phyloP scores from a whole-genome alignment of 2,888 invertebrate species.

The Syrista parreyssii region DNA sequence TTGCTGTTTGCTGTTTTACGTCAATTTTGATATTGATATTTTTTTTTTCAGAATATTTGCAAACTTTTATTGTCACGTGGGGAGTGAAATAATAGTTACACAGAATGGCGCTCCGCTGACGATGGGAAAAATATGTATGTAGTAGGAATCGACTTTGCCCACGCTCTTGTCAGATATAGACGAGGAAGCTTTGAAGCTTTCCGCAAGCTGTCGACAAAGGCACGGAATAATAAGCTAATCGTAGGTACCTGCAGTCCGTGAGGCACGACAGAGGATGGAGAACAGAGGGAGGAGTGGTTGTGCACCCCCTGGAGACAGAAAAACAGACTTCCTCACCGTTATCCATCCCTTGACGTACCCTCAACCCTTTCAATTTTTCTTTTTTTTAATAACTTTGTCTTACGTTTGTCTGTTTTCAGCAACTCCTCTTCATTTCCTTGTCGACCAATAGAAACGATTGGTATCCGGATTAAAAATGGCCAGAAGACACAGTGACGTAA shows the following conservation, averaged over 20 bases:
- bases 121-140: background rate
- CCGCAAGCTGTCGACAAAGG: slow-evolving; percentile 49
- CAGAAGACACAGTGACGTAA: too few species aligned
- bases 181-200: slow-evolving; percentile 36
- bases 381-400: background rate
- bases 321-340: background rate
- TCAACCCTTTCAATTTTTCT: background rate
- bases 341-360: background rate
- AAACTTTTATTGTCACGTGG: background rate
- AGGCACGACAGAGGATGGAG: background rate
- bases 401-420: background rate
- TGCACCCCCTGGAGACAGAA: background rate
- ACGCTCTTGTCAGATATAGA: background rate
- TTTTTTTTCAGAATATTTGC: background rate
- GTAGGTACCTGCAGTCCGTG: slow-evolving; percentile 24
- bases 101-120: background rate
- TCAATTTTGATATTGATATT: background rate
- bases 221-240: slow-evolving; percentile 57
- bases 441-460: background rate
- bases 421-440: background rate
- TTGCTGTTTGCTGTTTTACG: background rate
- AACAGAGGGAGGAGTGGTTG: slow-evolving; percentile 9
- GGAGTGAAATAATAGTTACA: background rate
- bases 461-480: too few species aligned
- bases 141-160: background rate